Evolutionary conservation across 1,140 invertebrate species (phyloP).

Genomic region (Drosophila setifemur): DNA sequence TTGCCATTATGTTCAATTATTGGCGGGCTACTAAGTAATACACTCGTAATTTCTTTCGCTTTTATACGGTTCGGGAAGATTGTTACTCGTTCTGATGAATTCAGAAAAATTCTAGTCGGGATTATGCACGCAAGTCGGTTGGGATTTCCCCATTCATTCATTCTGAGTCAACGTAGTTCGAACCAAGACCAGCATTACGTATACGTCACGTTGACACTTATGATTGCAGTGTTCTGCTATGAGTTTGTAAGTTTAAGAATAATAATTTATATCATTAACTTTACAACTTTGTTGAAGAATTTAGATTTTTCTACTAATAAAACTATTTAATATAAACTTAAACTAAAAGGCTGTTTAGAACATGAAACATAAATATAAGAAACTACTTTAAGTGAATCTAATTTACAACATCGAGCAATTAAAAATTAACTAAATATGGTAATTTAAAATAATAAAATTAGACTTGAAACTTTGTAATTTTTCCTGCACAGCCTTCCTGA

Average conservation of each 20-base stretch:
- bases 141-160: slow-evolving; percentile 20
- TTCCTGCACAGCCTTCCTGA: too few relatives aligned
- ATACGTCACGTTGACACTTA: slow-evolving; percentile 22
- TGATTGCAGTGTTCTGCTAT: background rate
- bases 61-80: slow-evolving; percentile 11
- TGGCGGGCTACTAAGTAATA: slow-evolving; percentile 5
- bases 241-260: background rate
- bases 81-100: background rate
- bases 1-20: slow-evolving; percentile 17
- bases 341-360: too few relatives aligned
- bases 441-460: too few relatives aligned
- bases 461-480: too few relatives aligned
- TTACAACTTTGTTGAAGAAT: too few relatives aligned
- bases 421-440: too few relatives aligned
- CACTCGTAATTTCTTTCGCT: slow-evolving; percentile 2
- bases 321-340: too few relatives aligned
- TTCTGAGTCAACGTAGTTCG: slow-evolving; percentile 12
- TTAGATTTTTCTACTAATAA: too few relatives aligned
- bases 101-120: slow-evolving; percentile 27
- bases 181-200: slow-evolving; percentile 7
- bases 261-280: background rate
- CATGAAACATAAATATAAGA: too few relatives aligned
- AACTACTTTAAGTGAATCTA: too few relatives aligned
- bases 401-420: too few relatives aligned
- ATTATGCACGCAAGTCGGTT: background rate